Evolutionary conservation across 1,140 invertebrate species (phyloP).

Genomic region (Hyposmocoma kahamanoa): DNA sequence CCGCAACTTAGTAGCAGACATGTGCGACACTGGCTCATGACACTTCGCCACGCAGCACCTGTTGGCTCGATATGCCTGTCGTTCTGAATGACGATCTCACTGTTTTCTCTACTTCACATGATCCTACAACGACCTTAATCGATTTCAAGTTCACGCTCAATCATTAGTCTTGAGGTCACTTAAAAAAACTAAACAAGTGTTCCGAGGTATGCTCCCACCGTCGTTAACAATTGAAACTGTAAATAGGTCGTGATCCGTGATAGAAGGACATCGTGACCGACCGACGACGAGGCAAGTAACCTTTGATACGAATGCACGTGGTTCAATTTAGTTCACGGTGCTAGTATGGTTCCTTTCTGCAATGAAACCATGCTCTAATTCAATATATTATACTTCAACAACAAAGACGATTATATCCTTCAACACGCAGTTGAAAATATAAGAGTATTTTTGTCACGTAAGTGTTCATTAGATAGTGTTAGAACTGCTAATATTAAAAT

Average conservation of each 20-base stretch:
- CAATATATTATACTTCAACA: too few relatives aligned
- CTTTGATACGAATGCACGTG: slow-evolving; percentile 41
- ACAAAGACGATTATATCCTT: too few relatives aligned
- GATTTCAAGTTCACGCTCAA: slow-evolving; percentile 15
- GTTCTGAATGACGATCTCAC: slow-evolving; percentile 25
- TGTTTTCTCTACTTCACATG: slow-evolving; percentile 12
- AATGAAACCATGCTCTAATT: neutral
- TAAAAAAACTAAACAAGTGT: slow-evolving; percentile 4
- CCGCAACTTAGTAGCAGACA: too few relatives aligned
- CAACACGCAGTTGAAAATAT: too few relatives aligned
- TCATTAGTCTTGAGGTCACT: too few relatives aligned
- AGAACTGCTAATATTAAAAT: too few relatives aligned
- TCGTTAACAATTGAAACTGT: slow-evolving; percentile 43
- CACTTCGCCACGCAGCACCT: slow-evolving; percentile 33
- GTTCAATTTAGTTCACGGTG: slow-evolving; percentile 21
- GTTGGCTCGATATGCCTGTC: slow-evolving; percentile 30
- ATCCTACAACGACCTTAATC: slow-evolving; percentile 33
- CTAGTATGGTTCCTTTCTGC: slow-evolving; percentile 2
- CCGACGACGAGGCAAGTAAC: slow-evolving; percentile 43
- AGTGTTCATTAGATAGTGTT: too few relatives aligned
- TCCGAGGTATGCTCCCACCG: slow-evolving; percentile 13
- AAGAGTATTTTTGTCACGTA: too few relatives aligned
- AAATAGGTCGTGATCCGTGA: slow-evolving; percentile 56
- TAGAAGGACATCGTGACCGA: slow-evolving; percentile 57
- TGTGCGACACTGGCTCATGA: neutral